These are phyloP conservation scores for Arvicanthis niloticus DNA, from an alignment of 2,113 vertebrate genomes.

Conservation along the genomic window DNA sequence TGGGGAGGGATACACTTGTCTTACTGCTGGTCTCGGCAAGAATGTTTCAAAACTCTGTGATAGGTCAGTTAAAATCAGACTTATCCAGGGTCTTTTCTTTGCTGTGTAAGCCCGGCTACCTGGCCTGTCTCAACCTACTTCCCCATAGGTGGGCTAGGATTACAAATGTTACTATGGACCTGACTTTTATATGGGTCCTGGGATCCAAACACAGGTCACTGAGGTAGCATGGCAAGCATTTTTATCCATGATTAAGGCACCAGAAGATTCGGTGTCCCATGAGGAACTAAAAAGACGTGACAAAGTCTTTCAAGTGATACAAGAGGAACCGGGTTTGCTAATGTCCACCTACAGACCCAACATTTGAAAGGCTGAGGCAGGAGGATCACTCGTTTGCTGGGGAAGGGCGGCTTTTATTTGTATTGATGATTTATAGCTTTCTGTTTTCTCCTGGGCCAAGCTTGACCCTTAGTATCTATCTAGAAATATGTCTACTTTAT, in stretches of 20 bases:
- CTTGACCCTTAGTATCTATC: neutral
- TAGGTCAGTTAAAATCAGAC: neutral
- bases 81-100: neutral
- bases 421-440: neutral
- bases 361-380: neutral
- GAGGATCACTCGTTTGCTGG: neutral
- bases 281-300: neutral
- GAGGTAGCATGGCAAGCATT: neutral
- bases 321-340: too few relatives aligned
- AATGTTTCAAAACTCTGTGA: fast-evolving
- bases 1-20: neutral
- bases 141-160: neutral
- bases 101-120: neutral
- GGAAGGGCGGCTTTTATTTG: neutral
- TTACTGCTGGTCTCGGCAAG: neutral
- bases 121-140: too few relatives aligned
- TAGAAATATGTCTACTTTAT: neutral
- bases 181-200: neutral
- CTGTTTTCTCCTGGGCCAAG: neutral
- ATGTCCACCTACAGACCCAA: neutral
- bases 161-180: neutral
- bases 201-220: neutral
- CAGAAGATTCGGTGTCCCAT: neutral
- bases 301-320: neutral
- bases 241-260: neutral